A percentile compares a stretch with the other conserved stretches of the same genome.
Conservation (phyloP, 1,140 invertebrate species). For the Trachymyrmex septentrionalis region DNA sequence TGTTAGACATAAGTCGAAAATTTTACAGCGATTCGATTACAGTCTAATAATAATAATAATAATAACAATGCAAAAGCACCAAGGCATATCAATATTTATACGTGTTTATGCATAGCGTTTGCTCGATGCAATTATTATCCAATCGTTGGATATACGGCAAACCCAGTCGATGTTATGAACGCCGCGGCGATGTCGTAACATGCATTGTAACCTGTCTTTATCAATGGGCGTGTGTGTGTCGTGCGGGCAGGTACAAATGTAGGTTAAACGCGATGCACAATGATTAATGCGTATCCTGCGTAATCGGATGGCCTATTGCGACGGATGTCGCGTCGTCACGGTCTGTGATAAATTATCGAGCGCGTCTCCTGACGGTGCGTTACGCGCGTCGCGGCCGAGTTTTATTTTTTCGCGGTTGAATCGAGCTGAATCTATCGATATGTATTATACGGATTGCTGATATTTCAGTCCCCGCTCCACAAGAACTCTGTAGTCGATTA, state of each 20-base stretch:
- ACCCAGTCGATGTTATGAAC: constrained; percentile 32
- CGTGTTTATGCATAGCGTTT: constrained; percentile 10
- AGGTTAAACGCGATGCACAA: constrained; percentile 49
- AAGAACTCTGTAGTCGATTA: no score
- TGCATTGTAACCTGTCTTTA: constrained; percentile 56
- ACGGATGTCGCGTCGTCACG: constrained; percentile 4
- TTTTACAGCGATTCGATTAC: neutral
- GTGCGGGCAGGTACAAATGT: constrained; percentile 16
- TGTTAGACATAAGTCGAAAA: neutral
- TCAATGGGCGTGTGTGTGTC: constrained; percentile 55
- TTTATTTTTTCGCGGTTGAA: neutral
- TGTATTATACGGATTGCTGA: no score
- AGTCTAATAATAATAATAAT: neutral
- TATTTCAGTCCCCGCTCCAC: no score
- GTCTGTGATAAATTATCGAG: constrained; percentile 38
- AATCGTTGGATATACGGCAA: constrained; percentile 9
- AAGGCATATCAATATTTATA: constrained; percentile 13
- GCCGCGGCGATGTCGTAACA: constrained; percentile 31
- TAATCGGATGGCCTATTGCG: constrained; percentile 51
- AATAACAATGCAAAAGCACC: neutral
- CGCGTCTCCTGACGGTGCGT: neutral
- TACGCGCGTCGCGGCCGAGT: constrained; percentile 7
- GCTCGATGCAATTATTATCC: constrained; percentile 33
- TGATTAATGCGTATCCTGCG: constrained; percentile 56
- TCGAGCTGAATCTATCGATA: no score